A percentile compares a stretch with the other conserved stretches of the same genome.
phyloP scores from a whole-genome alignment of 2,888 invertebrate species.

The Cataglyphis livida region DNA sequence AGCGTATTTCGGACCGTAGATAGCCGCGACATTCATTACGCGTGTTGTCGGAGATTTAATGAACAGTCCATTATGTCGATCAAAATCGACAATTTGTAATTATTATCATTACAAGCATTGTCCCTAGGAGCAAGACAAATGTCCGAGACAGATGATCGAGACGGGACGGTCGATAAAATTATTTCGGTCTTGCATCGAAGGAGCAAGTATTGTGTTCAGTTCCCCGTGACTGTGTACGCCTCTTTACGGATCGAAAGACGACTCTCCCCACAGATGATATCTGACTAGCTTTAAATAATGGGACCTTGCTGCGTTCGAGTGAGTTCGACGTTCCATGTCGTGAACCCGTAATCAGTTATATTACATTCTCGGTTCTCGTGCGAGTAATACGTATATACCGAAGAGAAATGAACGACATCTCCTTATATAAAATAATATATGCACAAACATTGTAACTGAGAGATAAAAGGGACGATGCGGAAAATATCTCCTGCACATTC shows the following conservation, averaged over 20 bases:
- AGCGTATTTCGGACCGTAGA: slow-evolving; percentile 49
- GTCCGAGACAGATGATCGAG: slow-evolving; percentile 16
- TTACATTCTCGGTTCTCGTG: slow-evolving; percentile 9
- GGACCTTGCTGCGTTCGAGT: slow-evolving; percentile 47
- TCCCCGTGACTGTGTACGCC: slow-evolving; percentile 31
- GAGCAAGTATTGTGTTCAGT: slow-evolving; percentile 26
- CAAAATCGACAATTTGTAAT: slow-evolving; percentile 29
- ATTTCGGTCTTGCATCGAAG: slow-evolving; percentile 45
- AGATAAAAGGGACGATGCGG: neutral
- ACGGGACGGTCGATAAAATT: slow-evolving; percentile 27
- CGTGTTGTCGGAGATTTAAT: slow-evolving; percentile 45
- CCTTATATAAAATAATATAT: slow-evolving; percentile 27
- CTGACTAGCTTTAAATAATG: slow-evolving; percentile 53
- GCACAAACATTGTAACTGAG: neutral
- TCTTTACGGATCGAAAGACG: slow-evolving; percentile 45
- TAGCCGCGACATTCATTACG: slow-evolving; percentile 30
- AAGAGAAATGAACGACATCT: slow-evolving; percentile 32
- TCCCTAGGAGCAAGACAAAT: slow-evolving; percentile 23
- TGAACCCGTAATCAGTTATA: slow-evolving; percentile 47
- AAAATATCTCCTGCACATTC: neutral
- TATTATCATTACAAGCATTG: slow-evolving; percentile 30
- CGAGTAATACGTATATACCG: slow-evolving; percentile 38
- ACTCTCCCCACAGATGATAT: slow-evolving; percentile 52
- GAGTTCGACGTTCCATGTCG: slow-evolving; percentile 50
- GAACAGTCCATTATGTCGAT: slow-evolving; percentile 47